Percentiles rank a stretch among this genome's conserved stretches.
phyloP scores from a whole-genome alignment of 2,113 vertebrate genomes.

The Speoplatyrhinus poulsoni region DNA sequence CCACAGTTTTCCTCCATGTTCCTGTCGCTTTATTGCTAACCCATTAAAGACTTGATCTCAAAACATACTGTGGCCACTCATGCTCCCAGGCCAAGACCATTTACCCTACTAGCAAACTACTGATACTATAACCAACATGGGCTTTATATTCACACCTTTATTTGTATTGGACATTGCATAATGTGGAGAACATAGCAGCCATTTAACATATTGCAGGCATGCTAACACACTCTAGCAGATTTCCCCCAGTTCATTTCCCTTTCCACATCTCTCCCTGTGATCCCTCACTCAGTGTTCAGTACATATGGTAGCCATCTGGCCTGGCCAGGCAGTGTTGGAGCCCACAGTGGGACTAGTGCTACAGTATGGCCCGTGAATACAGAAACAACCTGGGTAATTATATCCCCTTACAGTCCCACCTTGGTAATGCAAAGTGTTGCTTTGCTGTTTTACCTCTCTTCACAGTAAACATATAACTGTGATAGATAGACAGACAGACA shows the following conservation, averaged over 20 bases:
- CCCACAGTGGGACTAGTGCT: slow-evolving; percentile 48
- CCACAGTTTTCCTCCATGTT: slow-evolving; percentile 28
- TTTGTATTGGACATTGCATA: slow-evolving; percentile 12
- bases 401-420: slow-evolving; percentile 34
- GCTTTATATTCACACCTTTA: slow-evolving; percentile 28
- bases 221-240: slow-evolving; percentile 40
- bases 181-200: slow-evolving; percentile 21
- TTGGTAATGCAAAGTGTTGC: neutral
- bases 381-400: slow-evolving; percentile 56
- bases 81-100: slow-evolving; percentile 31
- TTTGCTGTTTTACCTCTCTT: neutral
- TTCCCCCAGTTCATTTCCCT: slow-evolving; percentile 48
- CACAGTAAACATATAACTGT: neutral
- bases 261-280: slow-evolving; percentile 31
- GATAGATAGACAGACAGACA: too few species aligned
- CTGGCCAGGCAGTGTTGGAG: slow-evolving; percentile 54
- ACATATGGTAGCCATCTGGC: slow-evolving; percentile 81
- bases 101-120: slow-evolving; percentile 15
- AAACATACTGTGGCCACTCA: slow-evolving; percentile 59
- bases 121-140: neutral
- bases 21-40: slow-evolving; percentile 40
- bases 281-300: slow-evolving; percentile 27
- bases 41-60: slow-evolving; percentile 52
- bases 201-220: slow-evolving; percentile 31
- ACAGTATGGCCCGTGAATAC: slow-evolving; percentile 44